Percentiles rank a stretch among this genome's conserved stretches.
These are phyloP conservation scores for Heliangelus exortis DNA, from an alignment of 2,797 vertebrate genomes.

Conservation along the genomic window DNA sequence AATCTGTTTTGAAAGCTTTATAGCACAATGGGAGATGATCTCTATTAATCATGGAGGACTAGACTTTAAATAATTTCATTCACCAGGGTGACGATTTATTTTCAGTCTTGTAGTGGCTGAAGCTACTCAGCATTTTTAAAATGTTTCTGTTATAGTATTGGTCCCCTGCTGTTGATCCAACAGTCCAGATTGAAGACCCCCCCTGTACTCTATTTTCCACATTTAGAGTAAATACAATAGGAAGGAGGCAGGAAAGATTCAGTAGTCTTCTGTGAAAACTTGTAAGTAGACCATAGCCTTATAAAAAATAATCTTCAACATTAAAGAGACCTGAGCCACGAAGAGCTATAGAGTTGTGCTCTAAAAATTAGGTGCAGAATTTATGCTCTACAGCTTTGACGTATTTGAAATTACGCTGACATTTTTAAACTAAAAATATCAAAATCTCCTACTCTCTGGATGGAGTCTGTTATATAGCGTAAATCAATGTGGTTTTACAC, in stretches of 20 bases:
- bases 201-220: background rate
- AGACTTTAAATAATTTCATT: conserved; percentile 58
- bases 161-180: conserved; percentile 25
- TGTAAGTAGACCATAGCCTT: background rate
- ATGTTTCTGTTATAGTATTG: conserved; percentile 27
- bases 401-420: background rate
- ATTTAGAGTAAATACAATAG: conserved; percentile 15
- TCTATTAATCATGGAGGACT: conserved; percentile 17
- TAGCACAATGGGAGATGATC: conserved; percentile 14
- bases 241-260: background rate
- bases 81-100: conserved; percentile 48
- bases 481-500: conserved; percentile 27
- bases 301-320: background rate
- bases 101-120: conserved; percentile 32
- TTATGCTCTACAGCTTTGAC: background rate
- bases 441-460: background rate
- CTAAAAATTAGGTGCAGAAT: background rate
- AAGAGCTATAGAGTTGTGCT: background rate
- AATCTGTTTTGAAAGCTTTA: conserved; percentile 44
- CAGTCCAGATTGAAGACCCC: conserved; percentile 18
- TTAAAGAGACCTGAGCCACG: background rate
- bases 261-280: background rate
- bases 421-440: background rate
- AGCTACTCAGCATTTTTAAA: conserved; percentile 60
- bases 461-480: background rate